Conservation (phyloP, 2,888 invertebrate genomes). For the Loripinus fragilis region DNA sequence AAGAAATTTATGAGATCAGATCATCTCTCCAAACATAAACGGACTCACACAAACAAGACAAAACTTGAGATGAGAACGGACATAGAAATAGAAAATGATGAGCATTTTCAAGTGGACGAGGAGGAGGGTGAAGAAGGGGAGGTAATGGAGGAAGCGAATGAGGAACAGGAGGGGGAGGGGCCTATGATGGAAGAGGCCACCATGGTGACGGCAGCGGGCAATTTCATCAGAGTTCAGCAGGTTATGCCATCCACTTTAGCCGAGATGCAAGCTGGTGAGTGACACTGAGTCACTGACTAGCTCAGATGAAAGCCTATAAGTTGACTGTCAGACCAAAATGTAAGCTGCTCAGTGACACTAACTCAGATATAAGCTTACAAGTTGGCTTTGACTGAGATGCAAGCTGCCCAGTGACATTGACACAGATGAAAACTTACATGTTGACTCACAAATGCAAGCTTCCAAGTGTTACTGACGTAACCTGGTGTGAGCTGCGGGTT, state of each 20-base stretch:
- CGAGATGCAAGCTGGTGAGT: background rate
- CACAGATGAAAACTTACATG: too few species aligned
- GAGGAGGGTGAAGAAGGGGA: conserved; percentile 3
- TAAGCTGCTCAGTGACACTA: too few species aligned
- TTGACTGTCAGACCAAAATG: too few species aligned
- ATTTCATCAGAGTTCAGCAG: background rate
- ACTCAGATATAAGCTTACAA: too few species aligned
- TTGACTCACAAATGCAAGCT: too few species aligned
- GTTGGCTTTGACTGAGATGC: too few species aligned
- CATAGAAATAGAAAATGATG: background rate
- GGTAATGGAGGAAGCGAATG: background rate
- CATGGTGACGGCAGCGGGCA: background rate
- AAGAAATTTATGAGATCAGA: conserved; percentile 97
- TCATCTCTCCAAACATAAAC: conserved; percentile 95
- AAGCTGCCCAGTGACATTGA: too few species aligned
- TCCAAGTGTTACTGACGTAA: too few species aligned
- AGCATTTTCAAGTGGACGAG: conserved; percentile 16
- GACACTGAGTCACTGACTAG: too few species aligned
- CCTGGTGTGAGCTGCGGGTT: too few species aligned
- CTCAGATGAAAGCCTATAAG: too few species aligned
- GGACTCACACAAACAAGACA: conserved; percentile 87
- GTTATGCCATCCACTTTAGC: background rate
- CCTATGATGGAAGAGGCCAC: too few species aligned
- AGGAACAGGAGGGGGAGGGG: background rate
- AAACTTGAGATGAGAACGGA: background rate